Evolutionary conservation across 2,888 invertebrate species (phyloP), one percentile per base, ranked within the genome.

Genomic region (Lottia scabra): DNA sequence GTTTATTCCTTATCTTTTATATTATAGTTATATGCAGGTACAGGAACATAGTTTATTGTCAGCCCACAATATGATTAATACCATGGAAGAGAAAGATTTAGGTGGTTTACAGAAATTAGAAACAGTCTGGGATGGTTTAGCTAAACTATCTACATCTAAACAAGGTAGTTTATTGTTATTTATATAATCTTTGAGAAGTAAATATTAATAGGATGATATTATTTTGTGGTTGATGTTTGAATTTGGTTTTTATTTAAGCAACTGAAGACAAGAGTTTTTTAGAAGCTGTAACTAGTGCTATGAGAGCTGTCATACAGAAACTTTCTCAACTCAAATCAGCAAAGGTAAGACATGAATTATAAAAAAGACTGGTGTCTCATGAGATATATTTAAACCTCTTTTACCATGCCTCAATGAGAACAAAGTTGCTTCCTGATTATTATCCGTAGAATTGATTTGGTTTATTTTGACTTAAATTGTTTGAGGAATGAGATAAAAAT

Each of bases 301-400:
- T 95, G 93, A 91, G 94, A 80, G 93, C 94, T n/a, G 92, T 93
- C 1, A 89, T 94, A 63, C 93, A 93, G 83, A 93, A 93, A 89
- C 91, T 94, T 66, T 93, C 93, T 78, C 88, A 90, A 27, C 86
- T 87, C 2, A 87, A 90, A 65, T 88, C 84, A 5, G 73, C 83
- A 19, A 84, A 81, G 82, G 86, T 85, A 75, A 68, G 19, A 16
- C 15, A 23, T 4, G 19, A 38, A 45, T 12, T 19, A 23, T 64
- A 16, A 38, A n/a, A n/a, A 30, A 1, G 38, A 30, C 30, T 4
- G 5, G 30, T 30, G n/a, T n/a, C n/a, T n/a, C n/a, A n/a, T n/a
- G n/a, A n/a, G n/a, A n/a, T n/a, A n/a, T n/a, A n/a, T n/a, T n/a
- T n/a, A n/a, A n/a, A n/a, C n/a, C n/a, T n/a, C n/a, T n/a, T n/a